These are phyloP conservation scores for Acromyrmex echinatior DNA, from an alignment of 1,140 invertebrate genomes.

Conservation along the genomic window DNA sequence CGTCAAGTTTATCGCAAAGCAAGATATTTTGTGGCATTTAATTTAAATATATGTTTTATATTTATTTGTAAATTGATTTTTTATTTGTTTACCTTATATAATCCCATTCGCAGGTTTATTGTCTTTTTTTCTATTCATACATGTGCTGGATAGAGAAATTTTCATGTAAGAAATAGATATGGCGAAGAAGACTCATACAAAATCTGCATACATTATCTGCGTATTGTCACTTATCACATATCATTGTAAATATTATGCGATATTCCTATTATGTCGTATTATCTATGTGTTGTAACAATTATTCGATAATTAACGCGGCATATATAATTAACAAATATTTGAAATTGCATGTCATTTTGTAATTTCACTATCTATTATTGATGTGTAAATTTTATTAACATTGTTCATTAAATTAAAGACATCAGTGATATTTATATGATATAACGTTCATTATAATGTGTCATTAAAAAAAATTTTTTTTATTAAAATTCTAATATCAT, in stretches of 20 bases:
- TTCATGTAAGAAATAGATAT: not conserved
- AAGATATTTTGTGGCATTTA: constrained; percentile 79
- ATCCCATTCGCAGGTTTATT: constrained; percentile 18
- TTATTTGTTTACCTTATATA: constrained; percentile 64
- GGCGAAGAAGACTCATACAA: constrained; percentile 9
- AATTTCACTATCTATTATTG: constrained; percentile 13
- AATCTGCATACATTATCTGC: constrained; percentile 8
- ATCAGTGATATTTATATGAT: not conserved
- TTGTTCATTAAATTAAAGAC: constrained; percentile 13
- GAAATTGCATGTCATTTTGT: constrained; percentile 28
- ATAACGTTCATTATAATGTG: not conserved
- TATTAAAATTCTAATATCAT: not conserved
- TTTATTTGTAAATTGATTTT: constrained; percentile 77
- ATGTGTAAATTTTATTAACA: constrained; percentile 20
- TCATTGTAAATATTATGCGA: constrained; percentile 60
- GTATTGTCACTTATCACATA: constrained; percentile 57
- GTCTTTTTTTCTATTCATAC: not conserved
- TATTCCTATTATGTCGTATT: constrained; percentile 21
- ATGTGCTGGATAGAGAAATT: not conserved
- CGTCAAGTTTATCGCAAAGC: constrained; percentile 57
- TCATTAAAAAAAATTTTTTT: not conserved
- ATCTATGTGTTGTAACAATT: constrained; percentile 1
- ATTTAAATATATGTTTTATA: constrained; percentile 81
- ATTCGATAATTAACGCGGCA: not conserved
- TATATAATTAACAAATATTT: constrained; percentile 12